phyloP scores from a whole-genome alignment of 1,140 invertebrate species.

The Nilaparvata lugens region DNA sequence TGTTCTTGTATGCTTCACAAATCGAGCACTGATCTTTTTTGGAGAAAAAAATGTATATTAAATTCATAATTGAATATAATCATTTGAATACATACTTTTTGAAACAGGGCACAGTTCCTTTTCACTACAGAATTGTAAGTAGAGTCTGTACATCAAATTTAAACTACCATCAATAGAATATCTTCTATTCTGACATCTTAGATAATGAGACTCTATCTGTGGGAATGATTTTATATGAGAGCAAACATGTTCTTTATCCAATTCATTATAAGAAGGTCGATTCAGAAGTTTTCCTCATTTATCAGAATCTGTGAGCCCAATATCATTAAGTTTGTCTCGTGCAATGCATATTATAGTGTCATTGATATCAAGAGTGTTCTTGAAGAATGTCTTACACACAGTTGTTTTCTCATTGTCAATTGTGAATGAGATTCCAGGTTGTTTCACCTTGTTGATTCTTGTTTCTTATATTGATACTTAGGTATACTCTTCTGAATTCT shows the following conservation, averaged over 20 bases:
- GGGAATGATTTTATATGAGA: background rate
- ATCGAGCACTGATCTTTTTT: background rate
- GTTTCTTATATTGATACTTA: background rate
- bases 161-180: background rate
- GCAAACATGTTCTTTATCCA: background rate
- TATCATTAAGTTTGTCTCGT: background rate
- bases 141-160: background rate
- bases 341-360: background rate
- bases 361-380: background rate
- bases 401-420: background rate
- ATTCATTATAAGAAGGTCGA: background rate
- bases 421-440: background rate
- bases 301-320: background rate
- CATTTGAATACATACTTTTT: background rate
- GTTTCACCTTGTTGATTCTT: background rate
- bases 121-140: background rate
- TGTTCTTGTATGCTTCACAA: background rate
- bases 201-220: background rate
- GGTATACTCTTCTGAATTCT: background rate
- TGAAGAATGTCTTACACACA: background rate
- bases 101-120: background rate
- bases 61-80: background rate
- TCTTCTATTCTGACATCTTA: background rate
- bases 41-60: background rate
- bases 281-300: background rate